These are phyloP conservation scores for Columbina picui DNA, from an alignment of 2,113 vertebrate genomes.

Conservation along the genomic window DNA sequence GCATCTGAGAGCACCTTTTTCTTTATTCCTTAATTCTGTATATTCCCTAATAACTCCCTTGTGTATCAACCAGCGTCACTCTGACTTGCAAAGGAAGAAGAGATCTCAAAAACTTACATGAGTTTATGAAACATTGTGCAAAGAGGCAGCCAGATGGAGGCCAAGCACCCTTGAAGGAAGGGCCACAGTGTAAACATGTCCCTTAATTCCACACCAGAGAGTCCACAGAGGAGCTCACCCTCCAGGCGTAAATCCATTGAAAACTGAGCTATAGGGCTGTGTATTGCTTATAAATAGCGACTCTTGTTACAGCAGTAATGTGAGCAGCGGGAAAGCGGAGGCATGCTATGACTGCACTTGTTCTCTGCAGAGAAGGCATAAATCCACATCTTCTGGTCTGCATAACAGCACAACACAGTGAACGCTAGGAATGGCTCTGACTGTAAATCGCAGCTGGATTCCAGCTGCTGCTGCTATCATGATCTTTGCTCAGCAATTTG, in stretches of 20 bases:
- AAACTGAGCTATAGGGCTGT: background rate
- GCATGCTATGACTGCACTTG: constrained; percentile 16
- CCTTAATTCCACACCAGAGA: background rate
- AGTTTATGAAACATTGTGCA: background rate
- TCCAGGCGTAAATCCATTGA: background rate
- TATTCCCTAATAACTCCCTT: background rate
- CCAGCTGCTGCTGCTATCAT: background rate
- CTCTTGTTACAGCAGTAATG: constrained; percentile 15
- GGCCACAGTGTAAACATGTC: background rate
- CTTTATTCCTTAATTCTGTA: background rate
- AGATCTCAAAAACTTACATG: background rate
- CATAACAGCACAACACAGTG: background rate
- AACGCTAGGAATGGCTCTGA: background rate
- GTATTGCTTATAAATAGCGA: background rate
- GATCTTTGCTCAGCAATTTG: background rate
- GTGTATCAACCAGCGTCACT: background rate
- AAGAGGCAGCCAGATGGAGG: background rate
- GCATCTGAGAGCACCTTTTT: background rate
- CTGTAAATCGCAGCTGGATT: background rate
- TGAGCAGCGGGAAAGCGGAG: background rate
- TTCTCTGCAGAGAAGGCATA: constrained; percentile 26
- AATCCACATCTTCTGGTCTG: background rate
- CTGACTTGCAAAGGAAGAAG: background rate
- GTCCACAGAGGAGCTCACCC: background rate
- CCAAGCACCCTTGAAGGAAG: background rate